phyloP scores from a whole-genome alignment of 2,888 invertebrate genomes.

The Sinotaia quadrata region DNA sequence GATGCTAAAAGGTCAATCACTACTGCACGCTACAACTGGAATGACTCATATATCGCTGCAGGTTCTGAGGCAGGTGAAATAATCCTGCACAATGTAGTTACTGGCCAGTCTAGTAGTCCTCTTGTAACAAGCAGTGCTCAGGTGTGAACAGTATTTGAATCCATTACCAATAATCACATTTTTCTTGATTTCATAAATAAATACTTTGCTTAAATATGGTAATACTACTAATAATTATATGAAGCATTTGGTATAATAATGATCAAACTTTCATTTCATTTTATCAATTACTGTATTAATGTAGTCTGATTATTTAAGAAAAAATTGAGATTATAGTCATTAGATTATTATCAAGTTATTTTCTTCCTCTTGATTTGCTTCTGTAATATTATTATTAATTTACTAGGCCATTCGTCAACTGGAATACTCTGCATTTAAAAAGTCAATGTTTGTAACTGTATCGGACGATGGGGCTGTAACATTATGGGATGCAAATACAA shows the following conservation, averaged over 20 bases:
- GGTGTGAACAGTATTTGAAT: too few relatives aligned
- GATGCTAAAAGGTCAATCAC: constrained; percentile 67
- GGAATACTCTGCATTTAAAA: constrained; percentile 63
- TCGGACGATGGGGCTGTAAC: constrained; percentile 70
- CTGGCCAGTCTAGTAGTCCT: constrained; percentile 64
- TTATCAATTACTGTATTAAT: too few relatives aligned
- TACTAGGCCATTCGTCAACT: constrained; percentile 67
- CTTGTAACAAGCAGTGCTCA: constrained; percentile 56
- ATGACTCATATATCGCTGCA: constrained; percentile 68
- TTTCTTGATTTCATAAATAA: too few relatives aligned
- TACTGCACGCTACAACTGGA: constrained; percentile 66
- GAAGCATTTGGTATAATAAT: too few relatives aligned
- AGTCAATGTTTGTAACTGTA: constrained; percentile 66
- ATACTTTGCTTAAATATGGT: too few relatives aligned
- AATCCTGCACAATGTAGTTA: constrained; percentile 68
- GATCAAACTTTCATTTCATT: too few relatives aligned
- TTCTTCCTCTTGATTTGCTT: neutral
- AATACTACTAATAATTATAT: too few relatives aligned
- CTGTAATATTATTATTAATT: too few relatives aligned
- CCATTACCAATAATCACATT: too few relatives aligned
- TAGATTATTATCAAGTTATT: neutral
- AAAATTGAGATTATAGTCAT: neutral
- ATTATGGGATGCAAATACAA: constrained; percentile 69
- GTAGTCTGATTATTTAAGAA: too few relatives aligned
- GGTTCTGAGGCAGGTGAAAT: constrained; percentile 69